Percentiles rank a stretch among this genome's conserved stretches.
These are phyloP conservation scores for Takifugu ocellatus DNA, from an alignment of 2,797 vertebrate species.

Conservation along the genomic window DNA sequence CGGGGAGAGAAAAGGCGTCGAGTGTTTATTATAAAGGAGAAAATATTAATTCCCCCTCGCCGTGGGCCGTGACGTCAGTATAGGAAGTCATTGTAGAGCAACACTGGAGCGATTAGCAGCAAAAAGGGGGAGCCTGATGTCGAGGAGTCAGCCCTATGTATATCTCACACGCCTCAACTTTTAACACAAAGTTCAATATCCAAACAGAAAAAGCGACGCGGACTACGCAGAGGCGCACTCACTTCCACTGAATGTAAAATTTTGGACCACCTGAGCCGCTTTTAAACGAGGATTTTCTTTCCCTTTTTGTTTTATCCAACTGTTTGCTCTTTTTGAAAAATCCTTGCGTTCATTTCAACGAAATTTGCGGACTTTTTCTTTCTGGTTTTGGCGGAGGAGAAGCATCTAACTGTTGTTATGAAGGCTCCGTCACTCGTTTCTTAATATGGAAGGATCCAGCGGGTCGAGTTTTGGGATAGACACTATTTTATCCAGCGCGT, in stretches of 20 bases:
- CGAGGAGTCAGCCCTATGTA: conserved; percentile 82
- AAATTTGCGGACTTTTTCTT: conserved; percentile 9
- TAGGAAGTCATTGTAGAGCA: conserved; percentile 90
- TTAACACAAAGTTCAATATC: conserved; percentile 84
- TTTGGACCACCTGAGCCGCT: conserved; percentile 47
- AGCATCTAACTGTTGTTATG: conserved; percentile 74
- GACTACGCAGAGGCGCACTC: conserved; percentile 56
- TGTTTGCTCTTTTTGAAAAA: conserved; percentile 33
- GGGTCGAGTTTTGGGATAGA: conserved; percentile 98
- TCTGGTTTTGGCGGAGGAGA: conserved; percentile 28
- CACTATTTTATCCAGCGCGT: conserved; percentile 89
- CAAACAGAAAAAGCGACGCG: conserved; percentile 72
- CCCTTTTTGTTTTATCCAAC: conserved; percentile 2
- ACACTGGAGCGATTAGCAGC: conserved; percentile 86
- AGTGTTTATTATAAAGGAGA: conserved; percentile 82
- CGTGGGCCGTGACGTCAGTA: conserved; percentile 89
- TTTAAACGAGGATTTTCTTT: conserved; percentile 4
- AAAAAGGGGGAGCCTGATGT: conserved; percentile 83
- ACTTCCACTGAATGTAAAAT: conserved; percentile 67
- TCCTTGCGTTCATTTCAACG: not conserved
- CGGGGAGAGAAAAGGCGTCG: conserved; percentile 58
- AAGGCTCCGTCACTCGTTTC: conserved; percentile 71
- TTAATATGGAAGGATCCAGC: conserved; percentile 93
- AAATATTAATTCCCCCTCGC: conserved; percentile 77
- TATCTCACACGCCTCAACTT: conserved; percentile 84